Evolutionary conservation across 2,888 invertebrate genomes (phyloP), one percentile per base, ranked within the genome.

Genomic region (Drosophila dives): DNA sequence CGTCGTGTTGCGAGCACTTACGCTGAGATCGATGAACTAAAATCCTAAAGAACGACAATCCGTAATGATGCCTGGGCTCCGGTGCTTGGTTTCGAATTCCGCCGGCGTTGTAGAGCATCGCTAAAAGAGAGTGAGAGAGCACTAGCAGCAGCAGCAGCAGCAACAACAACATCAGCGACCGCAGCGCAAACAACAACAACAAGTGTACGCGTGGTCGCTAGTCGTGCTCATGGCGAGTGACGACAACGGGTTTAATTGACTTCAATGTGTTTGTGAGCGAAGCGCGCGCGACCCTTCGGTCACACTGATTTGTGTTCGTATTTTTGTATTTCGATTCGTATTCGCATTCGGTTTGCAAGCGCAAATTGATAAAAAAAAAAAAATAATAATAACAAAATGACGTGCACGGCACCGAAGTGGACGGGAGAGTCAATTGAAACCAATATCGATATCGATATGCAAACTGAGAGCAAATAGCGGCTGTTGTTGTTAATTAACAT

Each of bases 21-120:
- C 90, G 83, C 86, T 86, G 90, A 92, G 92, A 92, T 92, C 92
- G 92, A 91, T 92, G 92, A 92, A 92, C 92, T 92, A 88, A 92
- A 88, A 85, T 89, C 73, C 81, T 75, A 80, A 86, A 83, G 86
- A 86, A 88, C 86, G 79, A 86, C 77, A 77, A 67, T 64, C 72
- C 69, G 83, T 70, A 82, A 86, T 84, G 80, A 86, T 79, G 81
- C 74, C 81, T 79, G 75, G 55, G 64, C 61, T 54, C 63, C 58
- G 64, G 49, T 67, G 70, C 64, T 75, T 58, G 65, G 58, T 60
- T 75, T 68, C 48, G 61, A 64, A 76, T 76, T 68, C 48, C 61
- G 71, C 49, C 63, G 61, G 26, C 34, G 64, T 29, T 40, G 42
- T 56, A 51, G 72, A 75, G 79, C 68, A 66, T 67, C 64, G 59